These are phyloP conservation scores for Pteropus alecto DNA, from an alignment of 2,113 vertebrate genomes.

Conservation along the genomic window DNA sequence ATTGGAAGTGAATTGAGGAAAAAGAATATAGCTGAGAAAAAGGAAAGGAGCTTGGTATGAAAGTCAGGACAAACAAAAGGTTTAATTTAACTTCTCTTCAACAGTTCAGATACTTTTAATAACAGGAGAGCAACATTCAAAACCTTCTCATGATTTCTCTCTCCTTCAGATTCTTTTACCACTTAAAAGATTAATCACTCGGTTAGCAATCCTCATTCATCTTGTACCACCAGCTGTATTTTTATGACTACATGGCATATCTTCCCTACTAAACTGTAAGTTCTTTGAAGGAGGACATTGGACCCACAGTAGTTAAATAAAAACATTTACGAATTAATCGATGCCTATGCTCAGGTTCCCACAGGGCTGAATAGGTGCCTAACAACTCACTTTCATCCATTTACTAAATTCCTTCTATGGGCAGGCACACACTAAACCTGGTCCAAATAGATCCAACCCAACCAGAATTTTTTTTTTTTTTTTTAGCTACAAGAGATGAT, in stretches of 20 bases:
- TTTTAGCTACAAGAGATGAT: conserved; percentile 12
- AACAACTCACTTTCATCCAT: not conserved
- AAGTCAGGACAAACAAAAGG: not conserved
- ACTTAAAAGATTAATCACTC: not conserved
- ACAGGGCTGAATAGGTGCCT: not conserved
- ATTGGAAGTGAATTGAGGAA: not conserved
- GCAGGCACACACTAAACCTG: not conserved
- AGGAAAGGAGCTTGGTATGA: not conserved
- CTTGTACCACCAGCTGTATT: not conserved
- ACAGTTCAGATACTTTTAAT: not conserved
- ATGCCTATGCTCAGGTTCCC: conserved; percentile 3
- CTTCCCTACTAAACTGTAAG: not conserved
- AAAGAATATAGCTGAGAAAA: not conserved
- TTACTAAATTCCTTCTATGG: not conserved
- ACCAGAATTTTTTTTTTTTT: not conserved
- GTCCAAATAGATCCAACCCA: not conserved
- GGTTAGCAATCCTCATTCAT: not conserved
- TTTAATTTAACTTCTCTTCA: not conserved
- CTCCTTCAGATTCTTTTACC: not conserved
- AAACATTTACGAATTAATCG: conserved; percentile 36
- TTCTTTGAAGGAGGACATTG: not conserved
- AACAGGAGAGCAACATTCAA: not conserved
- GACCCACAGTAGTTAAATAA: not conserved
- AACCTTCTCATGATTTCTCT: not conserved
- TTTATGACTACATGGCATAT: not conserved